Evolutionary conservation across 2,888 invertebrate species (phyloP).

Genomic region (Phytoseiulus persimilis): DNA sequence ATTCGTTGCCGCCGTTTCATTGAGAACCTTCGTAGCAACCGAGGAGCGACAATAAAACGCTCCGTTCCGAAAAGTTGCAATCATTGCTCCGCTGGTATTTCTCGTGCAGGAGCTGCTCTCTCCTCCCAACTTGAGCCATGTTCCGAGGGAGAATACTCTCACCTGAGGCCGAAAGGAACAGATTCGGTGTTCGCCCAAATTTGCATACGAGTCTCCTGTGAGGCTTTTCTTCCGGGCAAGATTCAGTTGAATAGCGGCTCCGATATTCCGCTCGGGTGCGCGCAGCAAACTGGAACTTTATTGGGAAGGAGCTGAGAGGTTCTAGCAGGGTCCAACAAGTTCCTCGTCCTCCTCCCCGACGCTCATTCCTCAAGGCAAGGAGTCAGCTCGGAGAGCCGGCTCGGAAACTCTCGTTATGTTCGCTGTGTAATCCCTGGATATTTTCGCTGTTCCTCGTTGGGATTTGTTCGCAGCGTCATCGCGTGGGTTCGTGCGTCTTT

Average conservation of each 20-base stretch:
- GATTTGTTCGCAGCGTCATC: neutral
- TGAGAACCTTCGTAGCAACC: neutral
- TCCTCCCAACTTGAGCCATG: neutral
- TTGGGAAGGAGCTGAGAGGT: neutral
- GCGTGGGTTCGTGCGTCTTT: neutral
- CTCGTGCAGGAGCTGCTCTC: neutral
- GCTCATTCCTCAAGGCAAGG: no score
- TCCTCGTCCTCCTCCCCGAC: neutral
- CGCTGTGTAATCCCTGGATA: no score
- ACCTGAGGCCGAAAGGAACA: neutral
- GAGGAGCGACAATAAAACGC: neutral
- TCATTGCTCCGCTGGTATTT: neutral
- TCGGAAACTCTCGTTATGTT: no score
- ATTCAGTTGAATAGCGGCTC: neutral
- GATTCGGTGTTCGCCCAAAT: neutral
- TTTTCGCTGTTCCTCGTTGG: no score
- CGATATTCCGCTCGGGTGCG: neutral
- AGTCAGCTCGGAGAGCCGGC: no score
- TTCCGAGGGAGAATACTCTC: neutral
- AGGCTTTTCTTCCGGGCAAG: neutral
- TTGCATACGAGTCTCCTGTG: neutral
- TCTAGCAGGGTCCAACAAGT: neutral
- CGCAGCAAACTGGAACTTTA: neutral
- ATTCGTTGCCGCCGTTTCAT: neutral
- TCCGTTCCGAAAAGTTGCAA: neutral